Evolutionary conservation across 2,797 vertebrate genomes (phyloP).

Genomic region (Mastacembelus armatus): DNA sequence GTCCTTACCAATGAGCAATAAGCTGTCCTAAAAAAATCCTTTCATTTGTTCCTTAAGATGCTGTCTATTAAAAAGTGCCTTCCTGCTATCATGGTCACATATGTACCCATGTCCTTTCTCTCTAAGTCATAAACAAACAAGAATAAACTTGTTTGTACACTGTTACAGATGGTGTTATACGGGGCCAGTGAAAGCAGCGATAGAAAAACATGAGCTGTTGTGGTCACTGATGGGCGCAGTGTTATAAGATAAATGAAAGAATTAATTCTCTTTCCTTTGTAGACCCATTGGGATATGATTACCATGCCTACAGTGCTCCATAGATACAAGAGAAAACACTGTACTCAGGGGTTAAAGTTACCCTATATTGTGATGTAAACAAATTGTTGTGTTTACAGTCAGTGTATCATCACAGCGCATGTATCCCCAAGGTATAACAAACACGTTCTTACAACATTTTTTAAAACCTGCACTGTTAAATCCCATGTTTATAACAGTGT

Average conservation of each 20-base stretch:
- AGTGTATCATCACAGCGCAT: too few relatives aligned
- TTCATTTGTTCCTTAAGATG: constrained; percentile 28
- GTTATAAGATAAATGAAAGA: neutral
- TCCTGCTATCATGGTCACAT: neutral
- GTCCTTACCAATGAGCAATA: constrained; percentile 52
- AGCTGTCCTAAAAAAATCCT: constrained; percentile 55
- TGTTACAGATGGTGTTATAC: neutral
- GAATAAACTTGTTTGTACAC: too few relatives aligned
- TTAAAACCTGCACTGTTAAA: neutral
- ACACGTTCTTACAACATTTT: neutral
- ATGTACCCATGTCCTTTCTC: constrained; percentile 9
- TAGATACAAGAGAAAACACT: neutral
- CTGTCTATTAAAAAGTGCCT: constrained; percentile 21
- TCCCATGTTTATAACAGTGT: neutral
- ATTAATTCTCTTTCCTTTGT: neutral
- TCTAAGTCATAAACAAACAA: neutral
- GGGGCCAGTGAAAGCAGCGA: constrained; percentile 10
- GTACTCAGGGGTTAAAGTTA: neutral
- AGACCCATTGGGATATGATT: neutral
- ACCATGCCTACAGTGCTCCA: neutral
- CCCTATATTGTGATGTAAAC: neutral
- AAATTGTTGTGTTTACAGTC: neutral
- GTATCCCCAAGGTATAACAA: neutral
- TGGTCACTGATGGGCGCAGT: neutral
- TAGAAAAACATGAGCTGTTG: neutral